Evolutionary conservation across 2,113 vertebrate genomes (phyloP).

Genomic region (Labeo catla): DNA sequence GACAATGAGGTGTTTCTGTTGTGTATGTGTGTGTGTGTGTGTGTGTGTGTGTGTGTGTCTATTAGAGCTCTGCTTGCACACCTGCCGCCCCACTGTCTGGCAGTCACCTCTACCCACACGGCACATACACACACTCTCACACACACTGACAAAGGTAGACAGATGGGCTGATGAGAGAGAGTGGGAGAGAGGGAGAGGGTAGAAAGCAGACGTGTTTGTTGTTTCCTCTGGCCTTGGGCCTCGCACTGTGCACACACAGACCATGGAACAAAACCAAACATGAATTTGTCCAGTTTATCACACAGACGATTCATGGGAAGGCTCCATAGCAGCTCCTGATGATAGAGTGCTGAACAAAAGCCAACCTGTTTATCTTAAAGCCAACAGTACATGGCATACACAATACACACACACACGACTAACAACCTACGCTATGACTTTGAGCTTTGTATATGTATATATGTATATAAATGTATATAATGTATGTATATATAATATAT

Average conservation of each 20-base stretch:
- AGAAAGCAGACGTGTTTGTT: constrained; percentile 33
- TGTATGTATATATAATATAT: too few relatives aligned
- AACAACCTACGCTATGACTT: background rate
- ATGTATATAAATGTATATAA: too few relatives aligned
- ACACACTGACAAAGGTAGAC: constrained; percentile 40
- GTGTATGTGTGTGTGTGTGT: constrained; percentile 10
- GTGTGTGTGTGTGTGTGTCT: constrained; percentile 20
- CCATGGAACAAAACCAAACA: constrained; percentile 22
- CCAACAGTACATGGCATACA: background rate
- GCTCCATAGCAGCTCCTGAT: constrained; percentile 25
- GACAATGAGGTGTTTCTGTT: constrained; percentile 28
- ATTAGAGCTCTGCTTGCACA: constrained; percentile 43
- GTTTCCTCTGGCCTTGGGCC: constrained; percentile 48
- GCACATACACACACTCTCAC: constrained; percentile 16
- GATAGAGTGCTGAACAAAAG: constrained; percentile 42
- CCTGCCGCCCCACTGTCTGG: constrained; percentile 47
- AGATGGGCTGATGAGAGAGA: constrained; percentile 50
- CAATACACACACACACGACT: background rate
- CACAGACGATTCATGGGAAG: background rate
- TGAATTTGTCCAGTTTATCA: constrained; percentile 38
- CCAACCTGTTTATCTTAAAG: background rate
- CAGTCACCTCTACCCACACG: constrained; percentile 38
- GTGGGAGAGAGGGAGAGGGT: constrained; percentile 26
- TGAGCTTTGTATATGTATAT: background rate
- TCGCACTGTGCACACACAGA: constrained; percentile 12